Percentiles rank a stretch among this genome's conserved stretches.
phyloP scores from a whole-genome alignment of 2,888 invertebrate species.

The Rhopalosiphum nymphaeae region DNA sequence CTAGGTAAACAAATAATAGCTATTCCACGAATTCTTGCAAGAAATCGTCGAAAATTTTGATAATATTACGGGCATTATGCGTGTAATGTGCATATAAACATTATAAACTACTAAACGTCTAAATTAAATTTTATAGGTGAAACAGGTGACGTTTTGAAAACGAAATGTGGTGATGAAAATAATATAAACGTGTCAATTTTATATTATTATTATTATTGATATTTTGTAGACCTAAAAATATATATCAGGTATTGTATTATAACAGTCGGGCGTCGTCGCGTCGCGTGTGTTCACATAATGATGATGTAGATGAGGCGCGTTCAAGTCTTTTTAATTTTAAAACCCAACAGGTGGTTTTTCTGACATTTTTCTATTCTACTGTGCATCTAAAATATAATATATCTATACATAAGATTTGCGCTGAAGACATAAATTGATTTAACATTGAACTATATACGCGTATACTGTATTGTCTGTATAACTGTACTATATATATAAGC shows the following conservation, averaged over 20 bases:
- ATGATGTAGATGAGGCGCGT: not conserved
- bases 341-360: slow-evolving; percentile 14
- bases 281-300: not conserved
- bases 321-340: slow-evolving; percentile 41
- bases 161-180: not conserved
- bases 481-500: not conserved
- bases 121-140: too few relatives aligned
- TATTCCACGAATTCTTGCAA: not conserved
- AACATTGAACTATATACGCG: not conserved
- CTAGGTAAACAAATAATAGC: not conserved
- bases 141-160: not conserved
- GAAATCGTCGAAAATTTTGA: not conserved
- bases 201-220: not conserved
- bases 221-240: not conserved
- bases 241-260: not conserved
- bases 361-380: not conserved
- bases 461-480: not conserved
- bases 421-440: not conserved
- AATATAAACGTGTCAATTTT: not conserved
- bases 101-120: not conserved
- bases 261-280: not conserved
- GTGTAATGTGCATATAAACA: not conserved
- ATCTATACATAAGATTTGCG: not conserved
- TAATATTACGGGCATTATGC: not conserved
- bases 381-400: not conserved